These are phyloP conservation scores for Mallotus villosus DNA, from an alignment of 2,797 vertebrate genomes.

Conservation along the genomic window DNA sequence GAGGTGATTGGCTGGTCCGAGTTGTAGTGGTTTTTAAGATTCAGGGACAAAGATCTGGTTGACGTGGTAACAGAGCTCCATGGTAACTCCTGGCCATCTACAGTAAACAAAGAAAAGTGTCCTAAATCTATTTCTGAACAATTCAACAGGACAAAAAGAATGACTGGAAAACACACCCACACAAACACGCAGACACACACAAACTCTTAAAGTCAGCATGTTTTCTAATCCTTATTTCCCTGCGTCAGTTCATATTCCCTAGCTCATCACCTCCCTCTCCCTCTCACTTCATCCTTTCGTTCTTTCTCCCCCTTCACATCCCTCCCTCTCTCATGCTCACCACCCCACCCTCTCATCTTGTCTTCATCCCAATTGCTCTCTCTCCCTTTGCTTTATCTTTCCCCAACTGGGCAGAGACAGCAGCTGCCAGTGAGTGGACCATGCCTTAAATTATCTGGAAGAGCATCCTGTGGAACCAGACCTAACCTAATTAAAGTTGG, in stretches of 20 bases:
- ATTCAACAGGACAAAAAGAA: background rate
- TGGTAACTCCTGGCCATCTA: constrained; percentile 69
- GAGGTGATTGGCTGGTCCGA: constrained; percentile 78
- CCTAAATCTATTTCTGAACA: background rate
- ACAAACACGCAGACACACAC: constrained; percentile 2
- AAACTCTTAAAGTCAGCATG: background rate
- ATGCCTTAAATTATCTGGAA: constrained; percentile 37
- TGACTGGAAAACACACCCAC: background rate
- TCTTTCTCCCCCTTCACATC: background rate
- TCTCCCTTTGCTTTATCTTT: background rate
- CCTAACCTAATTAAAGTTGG: constrained; percentile 44
- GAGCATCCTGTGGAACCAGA: constrained; percentile 32
- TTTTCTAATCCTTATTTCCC: background rate
- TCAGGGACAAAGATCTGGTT: constrained; percentile 76
- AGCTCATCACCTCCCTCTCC: background rate
- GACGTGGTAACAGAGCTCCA: constrained; percentile 63
- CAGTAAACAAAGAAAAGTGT: constrained; percentile 11
- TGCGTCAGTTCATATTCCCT: background rate
- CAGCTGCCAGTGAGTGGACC: constrained; percentile 24
- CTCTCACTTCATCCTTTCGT: background rate
- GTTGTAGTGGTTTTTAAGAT: constrained; percentile 83
- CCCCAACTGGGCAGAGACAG: constrained; percentile 11
- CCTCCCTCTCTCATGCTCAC: background rate
- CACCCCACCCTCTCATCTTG: background rate
- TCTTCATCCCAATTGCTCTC: background rate